phyloP scores from a whole-genome alignment of 1,140 invertebrate species.

The Drosophila fuyamai region DNA sequence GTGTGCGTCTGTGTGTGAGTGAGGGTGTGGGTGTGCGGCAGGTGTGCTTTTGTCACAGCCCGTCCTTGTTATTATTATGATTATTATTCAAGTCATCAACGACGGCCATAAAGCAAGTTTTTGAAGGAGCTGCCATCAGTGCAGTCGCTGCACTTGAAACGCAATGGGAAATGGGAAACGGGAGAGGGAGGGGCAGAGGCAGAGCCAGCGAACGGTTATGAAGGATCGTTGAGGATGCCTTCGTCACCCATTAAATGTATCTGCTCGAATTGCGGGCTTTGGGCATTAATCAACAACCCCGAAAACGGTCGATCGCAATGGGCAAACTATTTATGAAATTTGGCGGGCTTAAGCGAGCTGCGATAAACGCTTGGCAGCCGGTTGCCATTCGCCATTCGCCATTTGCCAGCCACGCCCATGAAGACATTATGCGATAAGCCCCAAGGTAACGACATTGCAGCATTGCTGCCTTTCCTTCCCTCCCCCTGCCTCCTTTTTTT shows the following conservation, averaged over 20 bases:
- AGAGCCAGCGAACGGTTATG: slow-evolving; percentile 26
- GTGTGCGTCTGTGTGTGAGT: slow-evolving; percentile 10
- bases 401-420: slow-evolving; percentile 49
- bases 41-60: slow-evolving; percentile 77
- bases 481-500: slow-evolving; percentile 9
- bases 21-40: slow-evolving; percentile 34
- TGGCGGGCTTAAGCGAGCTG: slow-evolving; percentile 35
- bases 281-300: slow-evolving; percentile 49
- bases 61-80: slow-evolving; percentile 83
- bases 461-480: background rate
- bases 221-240: slow-evolving; percentile 30
- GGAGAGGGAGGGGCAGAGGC: background rate
- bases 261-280: slow-evolving; percentile 60
- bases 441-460: slow-evolving; percentile 75
- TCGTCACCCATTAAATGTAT: slow-evolving; percentile 73
- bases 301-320: slow-evolving; percentile 20
- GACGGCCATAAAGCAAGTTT: slow-evolving; percentile 77
- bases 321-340: slow-evolving; percentile 69
- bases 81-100: slow-evolving; percentile 83
- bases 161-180: slow-evolving; percentile 4
- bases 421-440: slow-evolving; percentile 69
- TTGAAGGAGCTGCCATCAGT: slow-evolving; percentile 39
- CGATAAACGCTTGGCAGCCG: slow-evolving; percentile 68
- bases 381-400: slow-evolving; percentile 53
- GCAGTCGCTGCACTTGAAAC: slow-evolving; percentile 60